Base-by-base conservation (phyloP, 2,113 vertebrate genomes). In the Sceloporus tristichus region DNA sequence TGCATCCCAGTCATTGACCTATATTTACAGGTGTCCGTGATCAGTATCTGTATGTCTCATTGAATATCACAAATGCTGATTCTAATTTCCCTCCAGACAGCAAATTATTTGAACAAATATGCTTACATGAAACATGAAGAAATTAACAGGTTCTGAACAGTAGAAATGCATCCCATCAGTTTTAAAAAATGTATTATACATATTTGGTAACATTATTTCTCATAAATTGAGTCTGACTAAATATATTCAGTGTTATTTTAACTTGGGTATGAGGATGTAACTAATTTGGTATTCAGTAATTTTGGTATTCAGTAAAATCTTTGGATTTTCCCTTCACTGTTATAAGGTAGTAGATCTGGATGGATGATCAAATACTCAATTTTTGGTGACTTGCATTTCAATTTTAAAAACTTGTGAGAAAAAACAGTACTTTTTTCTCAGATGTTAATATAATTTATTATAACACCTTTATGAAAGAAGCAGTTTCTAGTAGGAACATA, bases 191-290 rank as follows among this genome's bases (percentile, higher is more conserved):
- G 82, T 79, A n/a, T 62, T 62, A 62, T 10, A 53, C 27, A 68
- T 53, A 66, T 29, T 48, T 48, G 71, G 19, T 71, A 62, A 62
- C 40, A 88, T 27, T 42, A 54, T 90, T 48, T 85, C 66, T 1
- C 1, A 75, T 79, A 89, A 87, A 86, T 21, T 0, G 87, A 3
- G 78, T 42, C 34, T 90, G 29, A 85, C 40, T 87, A 82, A 85
- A 93, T 29, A 65, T 83, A 13, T 54, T 86, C 85, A 38, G 34
- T 89, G n/a, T 29, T 88, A 85, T 87, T 94, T 86, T 88, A 86
- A 73, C 71, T 25, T 74, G 65, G 9, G 27, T 19, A 59, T 42
- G 27, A 86, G 65, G 82, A 38, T n/a, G 29, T 83, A 56, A 85
- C 75, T 91, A 21, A 87, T 88, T 76, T 74, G 90, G 29, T 59